Evolutionary conservation across 2,797 vertebrate genomes (phyloP).

Genomic region (Anisognathus igniventris): DNA sequence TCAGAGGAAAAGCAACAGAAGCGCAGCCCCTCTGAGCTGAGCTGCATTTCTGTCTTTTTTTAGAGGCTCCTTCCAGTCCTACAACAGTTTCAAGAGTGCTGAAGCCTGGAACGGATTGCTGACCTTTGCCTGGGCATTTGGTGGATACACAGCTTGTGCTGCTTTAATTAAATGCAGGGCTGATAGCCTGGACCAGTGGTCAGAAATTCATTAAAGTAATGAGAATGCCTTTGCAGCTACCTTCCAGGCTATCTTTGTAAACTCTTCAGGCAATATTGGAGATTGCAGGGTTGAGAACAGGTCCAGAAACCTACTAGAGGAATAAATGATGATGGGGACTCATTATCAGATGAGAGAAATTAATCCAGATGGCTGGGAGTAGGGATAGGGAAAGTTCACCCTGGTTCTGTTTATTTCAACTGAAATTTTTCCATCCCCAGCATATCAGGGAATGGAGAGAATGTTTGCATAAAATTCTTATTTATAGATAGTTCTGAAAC

Average conservation of each 20-base stretch:
- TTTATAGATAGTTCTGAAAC: background rate
- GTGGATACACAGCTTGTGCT: conserved; percentile 17
- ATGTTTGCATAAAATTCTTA: background rate
- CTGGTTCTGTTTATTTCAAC: background rate
- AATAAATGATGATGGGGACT: conserved; percentile 15
- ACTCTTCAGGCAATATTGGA: conserved; percentile 40
- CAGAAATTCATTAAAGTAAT: conserved; percentile 61
- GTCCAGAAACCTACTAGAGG: conserved; percentile 4
- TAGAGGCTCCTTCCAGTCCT: background rate
- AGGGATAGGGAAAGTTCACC: background rate
- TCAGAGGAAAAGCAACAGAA: background rate
- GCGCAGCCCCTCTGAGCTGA: background rate
- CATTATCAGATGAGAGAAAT: conserved; percentile 36
- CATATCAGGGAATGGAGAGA: background rate
- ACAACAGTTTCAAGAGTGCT: background rate
- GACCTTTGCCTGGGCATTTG: conserved; percentile 52
- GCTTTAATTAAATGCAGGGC: conserved; percentile 47
- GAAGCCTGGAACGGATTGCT: conserved; percentile 15
- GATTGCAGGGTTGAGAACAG: conserved; percentile 10
- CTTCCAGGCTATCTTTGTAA: conserved; percentile 29
- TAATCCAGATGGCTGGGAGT: conserved; percentile 29
- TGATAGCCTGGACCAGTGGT: conserved; percentile 46
- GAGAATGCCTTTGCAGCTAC: conserved; percentile 37
- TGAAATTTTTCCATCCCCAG: background rate
- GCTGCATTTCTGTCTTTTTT: background rate